Evolutionary conservation across 2,113 vertebrate genomes (phyloP).

Genomic region (Zosterops hypoxanthus): DNA sequence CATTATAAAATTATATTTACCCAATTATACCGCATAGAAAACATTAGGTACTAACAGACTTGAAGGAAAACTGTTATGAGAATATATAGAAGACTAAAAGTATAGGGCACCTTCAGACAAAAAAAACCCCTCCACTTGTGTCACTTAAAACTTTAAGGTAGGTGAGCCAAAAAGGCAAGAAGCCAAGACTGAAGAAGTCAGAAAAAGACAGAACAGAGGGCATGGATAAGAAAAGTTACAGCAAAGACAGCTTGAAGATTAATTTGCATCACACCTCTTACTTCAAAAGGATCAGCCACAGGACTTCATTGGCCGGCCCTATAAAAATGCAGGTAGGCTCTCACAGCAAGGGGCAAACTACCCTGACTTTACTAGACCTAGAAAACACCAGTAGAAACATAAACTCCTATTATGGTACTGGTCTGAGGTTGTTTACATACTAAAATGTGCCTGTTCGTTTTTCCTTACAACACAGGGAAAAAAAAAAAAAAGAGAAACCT

Average conservation of each 20-base stretch:
- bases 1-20: not conserved
- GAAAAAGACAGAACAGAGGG: not conserved
- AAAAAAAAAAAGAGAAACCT: not conserved
- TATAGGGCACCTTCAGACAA: not conserved
- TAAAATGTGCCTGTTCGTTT: not conserved
- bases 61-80: not conserved
- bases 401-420: not conserved
- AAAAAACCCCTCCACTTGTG: accelerated
- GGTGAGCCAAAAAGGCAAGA: not conserved
- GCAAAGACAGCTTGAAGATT: not conserved
- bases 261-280: not conserved
- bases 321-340: not conserved
- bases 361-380: not conserved
- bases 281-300: not conserved
- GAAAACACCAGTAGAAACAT: not conserved
- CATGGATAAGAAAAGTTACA: not conserved
- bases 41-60: not conserved
- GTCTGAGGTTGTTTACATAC: not conserved
- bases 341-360: not conserved
- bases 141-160: not conserved
- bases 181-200: not conserved
- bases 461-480: not conserved
- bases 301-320: not conserved
- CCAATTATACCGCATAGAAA: not conserved
- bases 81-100: not conserved